Evolutionary conservation across 2,797 vertebrate genomes (phyloP).

Genomic region (Rhinichthys osculus): DNA sequence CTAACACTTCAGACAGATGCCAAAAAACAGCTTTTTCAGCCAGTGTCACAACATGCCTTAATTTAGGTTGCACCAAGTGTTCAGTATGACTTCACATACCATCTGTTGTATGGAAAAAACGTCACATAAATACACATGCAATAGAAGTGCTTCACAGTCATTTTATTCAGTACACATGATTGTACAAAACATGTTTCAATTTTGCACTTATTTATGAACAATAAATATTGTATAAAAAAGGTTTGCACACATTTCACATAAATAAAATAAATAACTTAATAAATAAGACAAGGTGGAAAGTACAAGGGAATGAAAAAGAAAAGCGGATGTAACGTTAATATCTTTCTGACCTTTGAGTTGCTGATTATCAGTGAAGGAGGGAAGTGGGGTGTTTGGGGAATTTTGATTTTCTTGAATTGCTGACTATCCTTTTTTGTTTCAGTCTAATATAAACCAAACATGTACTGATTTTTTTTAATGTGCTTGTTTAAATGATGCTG

Average conservation of each 20-base stretch:
- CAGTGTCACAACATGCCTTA: not conserved
- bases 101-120: not conserved
- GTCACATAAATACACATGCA: conserved; percentile 13
- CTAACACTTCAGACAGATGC: not conserved
- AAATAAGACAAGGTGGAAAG: conserved; percentile 72
- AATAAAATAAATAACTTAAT: conserved; percentile 65
- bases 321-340: conserved; percentile 64
- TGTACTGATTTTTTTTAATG: not conserved
- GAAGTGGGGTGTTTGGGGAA: conserved; percentile 75
- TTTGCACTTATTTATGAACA: conserved; percentile 49
- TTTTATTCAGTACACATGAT: conserved; percentile 22
- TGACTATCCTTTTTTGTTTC: conserved; percentile 27
- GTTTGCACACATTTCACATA: conserved; percentile 48
- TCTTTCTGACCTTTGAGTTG: conserved; percentile 40
- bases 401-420: conserved; percentile 54
- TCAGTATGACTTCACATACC: not conserved
- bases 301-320: conserved; percentile 63
- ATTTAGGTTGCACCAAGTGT: not conserved
- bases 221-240: conserved; percentile 59
- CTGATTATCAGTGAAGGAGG: conserved; percentile 54
- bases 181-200: conserved; percentile 15
- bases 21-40: not conserved
- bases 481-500: not conserved
- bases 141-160: not conserved
- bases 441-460: conserved; percentile 8